Evolutionary conservation across 1,140 invertebrate genomes (phyloP).

Genomic region (Drosophila sturtevanti): DNA sequence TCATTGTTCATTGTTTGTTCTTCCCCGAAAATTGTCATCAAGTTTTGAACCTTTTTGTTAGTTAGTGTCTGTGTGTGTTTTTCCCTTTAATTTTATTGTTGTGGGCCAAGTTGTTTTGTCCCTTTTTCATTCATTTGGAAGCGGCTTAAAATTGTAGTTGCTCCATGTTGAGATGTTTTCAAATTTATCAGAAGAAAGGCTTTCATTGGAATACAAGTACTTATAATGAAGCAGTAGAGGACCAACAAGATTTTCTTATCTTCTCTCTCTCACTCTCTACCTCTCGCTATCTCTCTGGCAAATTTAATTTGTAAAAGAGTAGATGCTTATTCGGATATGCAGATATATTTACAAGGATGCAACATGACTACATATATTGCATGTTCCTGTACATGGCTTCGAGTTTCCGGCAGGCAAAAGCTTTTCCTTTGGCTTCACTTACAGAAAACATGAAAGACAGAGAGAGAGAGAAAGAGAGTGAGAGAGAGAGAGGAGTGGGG

Average conservation of each 20-base stretch:
- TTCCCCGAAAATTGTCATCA: constrained; percentile 29
- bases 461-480: not conserved
- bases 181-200: constrained; percentile 7
- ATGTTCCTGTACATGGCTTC: constrained; percentile 3
- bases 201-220: not conserved
- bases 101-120: constrained; percentile 8
- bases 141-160: constrained; percentile 42
- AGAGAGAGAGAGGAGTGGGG: not conserved
- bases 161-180: constrained; percentile 36
- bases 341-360: not conserved
- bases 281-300: not conserved
- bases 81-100: too few species aligned
- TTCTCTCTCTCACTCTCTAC: too few species aligned
- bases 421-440: constrained; percentile 3
- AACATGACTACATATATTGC: not conserved
- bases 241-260: not conserved
- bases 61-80: constrained; percentile 14
- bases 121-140: constrained; percentile 21
- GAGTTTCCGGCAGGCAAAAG: not conserved
- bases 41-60: constrained; percentile 10
- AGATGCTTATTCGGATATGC: not conserved
- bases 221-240: constrained; percentile 1
- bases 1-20: constrained; percentile 33
- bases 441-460: not conserved
- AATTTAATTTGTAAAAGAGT: not conserved